A percentile compares a stretch with the other conserved stretches of the same genome.
These are phyloP conservation scores for Globia sparganii DNA, from an alignment of 2,888 invertebrate genomes.

Conservation along the genomic window DNA sequence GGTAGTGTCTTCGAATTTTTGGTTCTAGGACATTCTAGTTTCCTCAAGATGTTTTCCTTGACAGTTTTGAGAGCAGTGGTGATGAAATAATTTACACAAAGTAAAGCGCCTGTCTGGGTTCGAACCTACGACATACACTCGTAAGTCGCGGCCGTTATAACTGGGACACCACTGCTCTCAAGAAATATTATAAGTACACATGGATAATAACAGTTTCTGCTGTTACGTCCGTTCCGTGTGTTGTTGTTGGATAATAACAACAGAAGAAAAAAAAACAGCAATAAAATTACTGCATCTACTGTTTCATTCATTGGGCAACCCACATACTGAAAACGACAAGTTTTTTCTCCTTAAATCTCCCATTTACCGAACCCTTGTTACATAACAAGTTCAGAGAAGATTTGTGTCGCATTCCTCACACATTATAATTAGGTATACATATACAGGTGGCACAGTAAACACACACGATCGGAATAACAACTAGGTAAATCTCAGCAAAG, in stretches of 20 bases:
- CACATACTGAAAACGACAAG: constrained; percentile 15
- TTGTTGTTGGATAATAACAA: neutral
- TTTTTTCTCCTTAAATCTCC: constrained; percentile 38
- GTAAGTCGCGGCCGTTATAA: too few species aligned
- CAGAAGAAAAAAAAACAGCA: neutral
- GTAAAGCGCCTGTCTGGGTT: too few species aligned
- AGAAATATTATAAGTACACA: too few species aligned
- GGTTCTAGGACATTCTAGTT: too few species aligned
- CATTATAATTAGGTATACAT: constrained; percentile 60
- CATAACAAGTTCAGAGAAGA: constrained; percentile 37
- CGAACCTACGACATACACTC: too few species aligned
- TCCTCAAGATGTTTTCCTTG: too few species aligned
- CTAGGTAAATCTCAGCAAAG: constrained; percentile 48
- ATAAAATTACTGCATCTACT: constrained; percentile 9
- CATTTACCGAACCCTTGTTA: constrained; percentile 26
- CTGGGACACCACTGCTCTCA: too few species aligned
- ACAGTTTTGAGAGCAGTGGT: too few species aligned
- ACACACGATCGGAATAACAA: constrained; percentile 59
- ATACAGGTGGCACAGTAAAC: constrained; percentile 52
- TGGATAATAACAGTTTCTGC: too few species aligned
- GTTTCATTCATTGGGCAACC: constrained; percentile 31
- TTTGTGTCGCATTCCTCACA: constrained; percentile 47
- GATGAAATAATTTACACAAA: too few species aligned
- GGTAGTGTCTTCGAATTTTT: too few species aligned
- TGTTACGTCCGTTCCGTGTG: too few species aligned